Evolutionary conservation across 2,888 invertebrate species (phyloP), one percentile per base, ranked within the genome.

Genomic region (Muschampia plurimacula): DNA sequence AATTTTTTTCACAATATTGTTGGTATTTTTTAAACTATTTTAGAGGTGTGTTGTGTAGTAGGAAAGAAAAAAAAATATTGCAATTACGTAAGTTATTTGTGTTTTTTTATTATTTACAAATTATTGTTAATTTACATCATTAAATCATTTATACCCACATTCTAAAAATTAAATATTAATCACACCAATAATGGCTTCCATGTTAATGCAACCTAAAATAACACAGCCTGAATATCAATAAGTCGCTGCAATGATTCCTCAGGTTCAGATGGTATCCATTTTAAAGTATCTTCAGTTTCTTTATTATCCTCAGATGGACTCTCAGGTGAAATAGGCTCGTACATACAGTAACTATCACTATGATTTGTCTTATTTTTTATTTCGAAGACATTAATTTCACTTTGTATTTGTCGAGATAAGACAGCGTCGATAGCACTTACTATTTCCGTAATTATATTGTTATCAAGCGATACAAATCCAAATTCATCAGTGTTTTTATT

Each of bases 311-410:
- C 82, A 52, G 76, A 76, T 41, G 76, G 67, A 65, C 83, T 85
- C 13, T 84, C 86, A n/a, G 91, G 89, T 15, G 89, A 90, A 73
- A 90, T 85, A 0, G 89, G 88, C 76, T 91, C 90, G 72, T 89
- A 89, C 9, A 83, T 75, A 62, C 32, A 60, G 65, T 59, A 63
- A 68, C 55, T 63, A 77, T 55, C 39, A 32, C 44, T 4, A 2
- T 28, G 15, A 3, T 5, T 44, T 57, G 75, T 69, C 44, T n/a
- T 75, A 41, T 64, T 73, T n/a, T 32, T 63, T 15, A 41, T 69
- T 15, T 74, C 62, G 13, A 76, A 9, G n/a, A 55, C 41, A 39
- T 74, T 66, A 39, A n/a, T 66, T 55, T 67, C 28, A 15, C 77
- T 39, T 44, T 78, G 66, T 22, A 72, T 41, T 32, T 73, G 73